These are phyloP conservation scores for Furcifer pardalis DNA, from an alignment of 2,797 vertebrate genomes.

Conservation along the genomic window DNA sequence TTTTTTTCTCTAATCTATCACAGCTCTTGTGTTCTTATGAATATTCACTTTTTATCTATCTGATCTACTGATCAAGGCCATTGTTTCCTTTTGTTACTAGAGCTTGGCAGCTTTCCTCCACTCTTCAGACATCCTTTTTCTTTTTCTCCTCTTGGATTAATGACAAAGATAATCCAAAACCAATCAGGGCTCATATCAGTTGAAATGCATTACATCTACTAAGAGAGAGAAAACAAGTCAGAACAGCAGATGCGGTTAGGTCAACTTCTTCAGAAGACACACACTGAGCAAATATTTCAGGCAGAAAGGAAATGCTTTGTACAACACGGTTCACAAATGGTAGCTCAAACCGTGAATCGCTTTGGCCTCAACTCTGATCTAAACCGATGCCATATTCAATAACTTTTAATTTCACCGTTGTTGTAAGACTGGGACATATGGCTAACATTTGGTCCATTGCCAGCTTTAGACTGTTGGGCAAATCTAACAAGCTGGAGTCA, in stretches of 20 bases:
- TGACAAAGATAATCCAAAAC: neutral
- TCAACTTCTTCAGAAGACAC: neutral
- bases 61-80: neutral
- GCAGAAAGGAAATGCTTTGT: neutral
- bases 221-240: neutral
- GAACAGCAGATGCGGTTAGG: neutral
- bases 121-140: too few species aligned
- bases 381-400: constrained; percentile 24
- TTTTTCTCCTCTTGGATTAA: neutral
- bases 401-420: constrained; percentile 25
- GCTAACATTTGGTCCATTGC: neutral
- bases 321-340: neutral
- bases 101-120: neutral
- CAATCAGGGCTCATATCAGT: neutral
- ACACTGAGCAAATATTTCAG: neutral
- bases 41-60: neutral
- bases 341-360: neutral
- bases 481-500: constrained; percentile 23
- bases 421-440: constrained; percentile 18
- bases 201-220: neutral
- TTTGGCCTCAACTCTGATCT: neutral
- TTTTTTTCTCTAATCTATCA: too few species aligned
- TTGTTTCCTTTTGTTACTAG: neutral
- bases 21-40: too few species aligned
- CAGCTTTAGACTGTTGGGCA: neutral